A percentile compares a stretch with the other conserved stretches of the same genome.
Evolutionary conservation across 2,113 vertebrate genomes (phyloP).

Genomic region (Cricetomys ansorgei): DNA sequence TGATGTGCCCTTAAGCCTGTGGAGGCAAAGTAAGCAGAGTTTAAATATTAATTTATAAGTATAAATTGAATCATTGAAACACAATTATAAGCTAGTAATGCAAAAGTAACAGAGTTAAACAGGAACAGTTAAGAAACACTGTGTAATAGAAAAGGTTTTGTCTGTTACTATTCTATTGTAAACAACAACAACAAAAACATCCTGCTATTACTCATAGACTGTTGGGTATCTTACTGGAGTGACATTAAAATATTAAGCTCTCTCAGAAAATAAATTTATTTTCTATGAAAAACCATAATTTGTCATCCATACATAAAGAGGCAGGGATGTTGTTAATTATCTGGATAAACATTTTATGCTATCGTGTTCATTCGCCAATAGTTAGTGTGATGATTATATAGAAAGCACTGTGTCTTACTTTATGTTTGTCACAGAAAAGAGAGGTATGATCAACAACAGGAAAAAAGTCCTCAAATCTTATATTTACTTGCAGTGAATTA

Average conservation of each 20-base stretch:
- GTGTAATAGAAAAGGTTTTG: conserved; percentile 62
- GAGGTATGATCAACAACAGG: neutral
- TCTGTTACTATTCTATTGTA: conserved; percentile 55
- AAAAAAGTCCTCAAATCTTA: neutral
- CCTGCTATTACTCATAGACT: conserved; percentile 63
- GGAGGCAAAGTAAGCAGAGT: neutral
- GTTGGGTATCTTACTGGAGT: conserved; percentile 43
- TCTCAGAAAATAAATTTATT: conserved; percentile 42
- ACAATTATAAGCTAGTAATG: conserved; percentile 61
- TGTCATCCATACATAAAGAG: neutral
- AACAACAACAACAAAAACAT: conserved; percentile 70
- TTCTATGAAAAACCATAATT: conserved; percentile 30
- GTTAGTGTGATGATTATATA: neutral
- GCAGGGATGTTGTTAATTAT: neutral
- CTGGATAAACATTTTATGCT: neutral
- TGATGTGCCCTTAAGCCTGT: too few species aligned
- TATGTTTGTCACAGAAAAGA: neutral
- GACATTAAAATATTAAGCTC: conserved; percentile 6
- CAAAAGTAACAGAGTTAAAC: conserved; percentile 69
- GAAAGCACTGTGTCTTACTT: neutral
- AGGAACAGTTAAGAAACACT: conserved; percentile 63
- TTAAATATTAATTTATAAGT: conserved; percentile 70
- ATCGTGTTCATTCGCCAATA: conserved; percentile 1
- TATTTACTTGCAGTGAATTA: neutral
- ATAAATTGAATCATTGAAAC: conserved; percentile 69